phyloP scores from a whole-genome alignment of 2,113 vertebrate species.

The Nyctereutes procyonoides region DNA sequence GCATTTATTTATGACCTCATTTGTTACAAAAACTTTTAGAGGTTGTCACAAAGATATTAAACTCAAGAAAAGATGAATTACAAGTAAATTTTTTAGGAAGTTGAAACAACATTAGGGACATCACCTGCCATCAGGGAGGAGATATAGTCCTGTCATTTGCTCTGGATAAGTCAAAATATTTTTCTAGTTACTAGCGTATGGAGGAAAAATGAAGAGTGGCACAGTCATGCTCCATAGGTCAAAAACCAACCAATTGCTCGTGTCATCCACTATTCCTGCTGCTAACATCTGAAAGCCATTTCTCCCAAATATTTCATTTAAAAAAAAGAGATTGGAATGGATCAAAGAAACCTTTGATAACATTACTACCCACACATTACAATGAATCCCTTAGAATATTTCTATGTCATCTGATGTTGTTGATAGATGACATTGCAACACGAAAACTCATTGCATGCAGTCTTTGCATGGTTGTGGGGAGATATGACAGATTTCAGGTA shows the following conservation, averaged over 20 bases:
- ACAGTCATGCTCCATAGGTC: background rate
- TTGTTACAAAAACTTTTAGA: background rate
- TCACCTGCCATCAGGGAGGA: background rate
- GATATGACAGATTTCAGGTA: background rate
- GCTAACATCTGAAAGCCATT: background rate
- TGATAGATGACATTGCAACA: background rate
- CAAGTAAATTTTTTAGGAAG: background rate
- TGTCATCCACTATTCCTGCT: background rate
- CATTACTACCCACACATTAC: background rate
- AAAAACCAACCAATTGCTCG: background rate
- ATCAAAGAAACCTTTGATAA: conserved; percentile 10
- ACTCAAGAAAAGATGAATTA: background rate
- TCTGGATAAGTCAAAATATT: background rate
- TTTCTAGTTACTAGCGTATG: background rate
- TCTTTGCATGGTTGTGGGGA: background rate
- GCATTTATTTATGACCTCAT: background rate
- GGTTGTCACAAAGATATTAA: background rate
- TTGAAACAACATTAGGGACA: conserved; percentile 3
- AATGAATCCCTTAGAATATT: conserved; percentile 16
- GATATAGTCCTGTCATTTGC: background rate
- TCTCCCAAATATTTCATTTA: background rate
- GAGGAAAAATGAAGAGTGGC: background rate
- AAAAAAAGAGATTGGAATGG: background rate
- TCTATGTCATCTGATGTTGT: background rate
- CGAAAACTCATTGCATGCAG: background rate